Evolutionary conservation across 1,140 invertebrate genomes (phyloP), one percentile per base, ranked within the genome.

Genomic region (Helicoverpa armigera): DNA sequence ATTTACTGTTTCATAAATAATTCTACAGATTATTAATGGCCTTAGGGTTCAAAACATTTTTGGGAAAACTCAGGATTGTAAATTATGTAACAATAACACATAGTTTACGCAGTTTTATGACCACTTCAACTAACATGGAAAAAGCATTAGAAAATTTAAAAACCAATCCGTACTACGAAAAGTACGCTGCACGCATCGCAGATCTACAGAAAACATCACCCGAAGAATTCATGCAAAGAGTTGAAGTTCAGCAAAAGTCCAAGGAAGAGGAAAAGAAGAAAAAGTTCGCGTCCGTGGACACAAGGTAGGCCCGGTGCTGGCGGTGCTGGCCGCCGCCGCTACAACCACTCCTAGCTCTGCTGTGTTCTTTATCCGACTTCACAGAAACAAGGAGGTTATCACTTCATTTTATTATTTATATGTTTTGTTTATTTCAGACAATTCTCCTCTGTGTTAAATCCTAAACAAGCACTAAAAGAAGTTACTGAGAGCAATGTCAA

Each of bases 151-250:
- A 97, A 81, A 95, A 97, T 31, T 90, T 98, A 48, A 94, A 97
- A 92, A 96, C 94, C 9, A 98, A 98, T 96, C 97, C 98, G 1
- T 98, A 97, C 89, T 98, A 95, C 88, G 96, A 97, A 18, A 98
- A 98, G 91, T 98, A 98, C 94, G 97, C 97, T 0, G 90, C 96
- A 1, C 98, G 98, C 91, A 98, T 98, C 80, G 96, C 97, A 1
- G 94, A 96, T 78, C 86, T 98, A 50, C 97, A 98, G 90, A 94
- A 97, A 92, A 97, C 96, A 0, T 96, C 96, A 58, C 97, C 98
- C 0, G 96, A 97, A 81, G 97, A 98, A 88, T 98, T 98, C 88
- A 83, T 97, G n/a, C 90, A 96, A 69, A 96, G 96, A 83, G 92
- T 97, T 23, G 97, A 97, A 87, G 93, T 95, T 9, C 95, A 96